Base-by-base conservation (phyloP, 1,140 invertebrate genomes). In the Druon quercuslanigerum region DNA sequence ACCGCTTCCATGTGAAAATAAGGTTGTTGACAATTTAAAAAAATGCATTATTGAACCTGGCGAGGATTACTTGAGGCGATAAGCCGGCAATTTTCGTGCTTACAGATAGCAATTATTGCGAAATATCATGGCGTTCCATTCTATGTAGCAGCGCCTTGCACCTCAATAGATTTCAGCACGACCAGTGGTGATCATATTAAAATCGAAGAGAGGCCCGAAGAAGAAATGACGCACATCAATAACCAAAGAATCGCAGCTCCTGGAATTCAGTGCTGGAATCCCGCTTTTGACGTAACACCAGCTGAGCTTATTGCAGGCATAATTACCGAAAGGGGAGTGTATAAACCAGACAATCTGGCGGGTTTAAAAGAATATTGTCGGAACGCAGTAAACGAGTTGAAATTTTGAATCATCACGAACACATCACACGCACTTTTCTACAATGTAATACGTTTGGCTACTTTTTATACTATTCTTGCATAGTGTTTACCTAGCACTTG, bases 271-370 rank as follows among this genome's bases (percentile, higher is more conserved):
- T 98, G 97, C 87, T 99, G 98, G 98, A 99, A 99, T 93, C 99
- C 99, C 57, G 96, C 98, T 0, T 99, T 99, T 92, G 99, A 99
- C 92, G 95, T 99, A 3, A 99, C 99, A n/a, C 98, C 98, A 19
- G 96, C 96, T 6, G 91, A 94, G 25, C 93, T 99, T 1, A 99
- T 99, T 73, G 97, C 96, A 20, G 97, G 96, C 12, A 98, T 99
- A 78, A 96, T 99, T 16, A 99, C 98, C 14, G 98, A 99, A 92
- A 94, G 94, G 84, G 98, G 98, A 17, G 95, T 98, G 7, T 98
- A 95, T 84, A 88, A 90, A 73, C 96, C 96, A 0, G 54, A 82
- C 25, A 82, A 89, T 51, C 76, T 91, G 16, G 75, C 66, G 17
- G 72, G 79, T 46, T 66, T 66, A 8, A 66, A 66, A 66, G 60